Conservation (phyloP, 1,140 invertebrate genomes). For the Meloidogyne floridensis region DNA sequence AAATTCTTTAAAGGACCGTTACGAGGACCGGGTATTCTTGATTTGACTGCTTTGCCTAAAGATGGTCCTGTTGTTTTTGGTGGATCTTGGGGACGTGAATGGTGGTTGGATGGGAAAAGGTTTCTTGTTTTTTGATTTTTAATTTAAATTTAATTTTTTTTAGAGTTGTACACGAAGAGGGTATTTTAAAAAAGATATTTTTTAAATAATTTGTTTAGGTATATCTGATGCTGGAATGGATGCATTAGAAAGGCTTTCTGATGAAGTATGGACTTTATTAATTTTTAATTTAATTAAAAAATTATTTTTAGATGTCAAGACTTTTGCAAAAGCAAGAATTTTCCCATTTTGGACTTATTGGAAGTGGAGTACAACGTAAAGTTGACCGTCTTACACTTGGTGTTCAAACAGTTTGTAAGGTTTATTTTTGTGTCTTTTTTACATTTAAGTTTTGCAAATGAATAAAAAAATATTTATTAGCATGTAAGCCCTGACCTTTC, state of each 20-base stretch:
- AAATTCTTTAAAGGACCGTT: slow-evolving; percentile 32
- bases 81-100: slow-evolving; percentile 65
- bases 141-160: background rate
- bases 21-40: slow-evolving; percentile 61
- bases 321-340: slow-evolving; percentile 47
- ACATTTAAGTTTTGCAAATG: background rate
- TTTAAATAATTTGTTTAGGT: slow-evolving; percentile 11
- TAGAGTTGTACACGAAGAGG: slow-evolving; percentile 63
- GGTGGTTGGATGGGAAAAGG: slow-evolving; percentile 60
- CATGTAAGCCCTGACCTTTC: slow-evolving; percentile 61
- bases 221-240: slow-evolving; percentile 57
- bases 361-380: slow-evolving; percentile 63
- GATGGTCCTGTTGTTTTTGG: slow-evolving; percentile 64
- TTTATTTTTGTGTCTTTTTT: background rate
- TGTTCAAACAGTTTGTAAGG: slow-evolving; percentile 61
- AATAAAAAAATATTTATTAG: background rate
- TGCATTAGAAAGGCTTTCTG: slow-evolving; percentile 54
- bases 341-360: slow-evolving; percentile 62
- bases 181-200: background rate
- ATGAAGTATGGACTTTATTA: slow-evolving; percentile 39
- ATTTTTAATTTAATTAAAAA: slow-evolving; percentile 16
- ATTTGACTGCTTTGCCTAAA: slow-evolving; percentile 62
- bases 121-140: background rate
- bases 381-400: slow-evolving; percentile 62
- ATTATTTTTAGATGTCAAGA: slow-evolving; percentile 38